phyloP scores from a whole-genome alignment of 2,113 vertebrate genomes.

The Laticauda laticaudata region DNA sequence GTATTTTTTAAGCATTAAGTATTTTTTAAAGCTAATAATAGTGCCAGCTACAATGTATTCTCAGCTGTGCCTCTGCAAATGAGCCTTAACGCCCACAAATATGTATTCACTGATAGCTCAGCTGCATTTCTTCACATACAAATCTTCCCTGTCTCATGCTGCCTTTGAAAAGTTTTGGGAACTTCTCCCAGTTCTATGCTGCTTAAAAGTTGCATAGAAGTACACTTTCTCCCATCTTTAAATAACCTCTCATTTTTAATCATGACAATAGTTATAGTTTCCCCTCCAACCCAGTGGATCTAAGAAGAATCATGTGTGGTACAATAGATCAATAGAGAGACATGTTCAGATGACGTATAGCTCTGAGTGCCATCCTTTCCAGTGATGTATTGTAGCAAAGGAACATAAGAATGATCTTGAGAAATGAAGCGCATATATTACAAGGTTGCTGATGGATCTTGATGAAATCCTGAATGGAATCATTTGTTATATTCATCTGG shows the following conservation, averaged over 20 bases:
- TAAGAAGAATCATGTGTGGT: conserved; percentile 2
- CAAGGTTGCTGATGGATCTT: conserved; percentile 29
- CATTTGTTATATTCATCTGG: conserved; percentile 8
- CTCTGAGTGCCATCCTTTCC: conserved; percentile 3
- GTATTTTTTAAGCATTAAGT: background rate
- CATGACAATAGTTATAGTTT: conserved; percentile 48
- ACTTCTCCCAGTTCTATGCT: background rate
- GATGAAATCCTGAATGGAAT: conserved; percentile 36
- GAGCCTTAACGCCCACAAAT: fast-evolving
- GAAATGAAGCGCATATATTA: conserved; percentile 36
- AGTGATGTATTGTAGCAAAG: conserved; percentile 31
- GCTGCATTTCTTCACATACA: background rate
- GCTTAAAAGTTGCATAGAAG: conserved; percentile 41
- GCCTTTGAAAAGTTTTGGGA: conserved; percentile 29
- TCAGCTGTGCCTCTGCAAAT: background rate
- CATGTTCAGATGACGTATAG: conserved; percentile 23
- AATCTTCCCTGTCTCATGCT: conserved; percentile 12
- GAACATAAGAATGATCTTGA: conserved; percentile 29
- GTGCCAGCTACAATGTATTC: background rate
- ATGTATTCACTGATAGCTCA: conserved; percentile 26
- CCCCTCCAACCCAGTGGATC: conserved; percentile 2
- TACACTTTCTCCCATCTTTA: background rate
- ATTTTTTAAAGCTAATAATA: background rate
- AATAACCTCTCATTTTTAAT: conserved; percentile 57
- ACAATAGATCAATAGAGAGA: conserved; percentile 42